A percentile compares a stretch with the other conserved stretches of the same genome.
Evolutionary conservation across 2,113 vertebrate genomes (phyloP).

Genomic region (Tragelaphus imberbis): DNA sequence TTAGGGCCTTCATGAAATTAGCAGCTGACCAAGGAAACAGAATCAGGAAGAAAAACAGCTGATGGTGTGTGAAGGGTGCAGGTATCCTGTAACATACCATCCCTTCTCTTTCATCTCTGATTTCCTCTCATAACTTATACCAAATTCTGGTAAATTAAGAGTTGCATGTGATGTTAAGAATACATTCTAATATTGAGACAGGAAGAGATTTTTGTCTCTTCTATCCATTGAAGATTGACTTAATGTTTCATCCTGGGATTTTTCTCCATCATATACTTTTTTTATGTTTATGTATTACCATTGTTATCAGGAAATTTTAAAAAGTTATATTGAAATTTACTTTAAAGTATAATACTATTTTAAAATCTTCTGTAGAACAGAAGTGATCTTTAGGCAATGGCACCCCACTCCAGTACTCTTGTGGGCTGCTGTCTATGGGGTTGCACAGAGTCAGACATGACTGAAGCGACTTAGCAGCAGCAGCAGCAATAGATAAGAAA

Average conservation of each 20-base stretch:
- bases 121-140: not conserved
- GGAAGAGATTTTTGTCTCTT: not conserved
- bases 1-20: not conserved
- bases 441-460: too few species aligned
- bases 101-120: not conserved
- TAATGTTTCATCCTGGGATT: not conserved
- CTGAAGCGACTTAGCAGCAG: too few species aligned
- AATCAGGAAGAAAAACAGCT: not conserved
- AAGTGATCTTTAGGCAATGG: not conserved
- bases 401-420: too few species aligned
- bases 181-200: not conserved
- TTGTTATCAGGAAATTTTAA: not conserved
- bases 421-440: too few species aligned
- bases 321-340: not conserved
- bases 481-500: not conserved
- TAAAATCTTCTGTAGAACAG: not conserved
- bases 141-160: not conserved
- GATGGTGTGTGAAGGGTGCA: not conserved
- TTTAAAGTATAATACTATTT: conserved; percentile 22
- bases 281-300: not conserved
- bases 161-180: not conserved
- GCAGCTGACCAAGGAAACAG: not conserved
- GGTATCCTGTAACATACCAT: not conserved
- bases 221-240: not conserved
- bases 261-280: not conserved